Conservation (phyloP, 2,113 vertebrate species). For the Motacilla tschutschensis region DNA sequence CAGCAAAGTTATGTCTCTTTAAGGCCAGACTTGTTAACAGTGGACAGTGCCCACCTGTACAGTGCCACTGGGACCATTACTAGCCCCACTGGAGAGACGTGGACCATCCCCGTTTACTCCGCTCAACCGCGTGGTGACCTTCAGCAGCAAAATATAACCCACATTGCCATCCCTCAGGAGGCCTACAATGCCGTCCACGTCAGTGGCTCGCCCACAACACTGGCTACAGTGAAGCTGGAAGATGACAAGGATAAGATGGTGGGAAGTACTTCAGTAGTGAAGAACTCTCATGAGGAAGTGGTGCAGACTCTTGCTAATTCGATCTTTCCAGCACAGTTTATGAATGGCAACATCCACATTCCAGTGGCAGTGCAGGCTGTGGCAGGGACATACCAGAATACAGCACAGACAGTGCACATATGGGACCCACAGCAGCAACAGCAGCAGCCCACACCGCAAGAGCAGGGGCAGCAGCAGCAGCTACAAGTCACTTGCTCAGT, state of each 20-base stretch:
- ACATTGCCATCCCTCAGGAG: constrained; percentile 97
- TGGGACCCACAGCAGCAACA: constrained; percentile 95
- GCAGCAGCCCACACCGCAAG: constrained; percentile 84
- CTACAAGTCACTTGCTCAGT: constrained; percentile 88
- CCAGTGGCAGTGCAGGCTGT: constrained; percentile 97
- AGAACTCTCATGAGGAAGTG: constrained; percentile 92
- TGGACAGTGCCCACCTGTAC: constrained; percentile 96
- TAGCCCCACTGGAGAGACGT: constrained; percentile 95
- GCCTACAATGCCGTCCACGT: constrained; percentile 93
- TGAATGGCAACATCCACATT: constrained; percentile 99
- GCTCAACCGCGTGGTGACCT: constrained; percentile 84
- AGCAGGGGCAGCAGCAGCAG: constrained; percentile 88
- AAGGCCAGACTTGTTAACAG: constrained; percentile 94
- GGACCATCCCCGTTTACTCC: constrained; percentile 98
- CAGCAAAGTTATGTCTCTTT: constrained; percentile 95
- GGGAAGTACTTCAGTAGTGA: constrained; percentile 78
- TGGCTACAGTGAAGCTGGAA: constrained; percentile 82
- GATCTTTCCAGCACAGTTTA: constrained; percentile 97
- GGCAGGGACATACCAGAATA: constrained; percentile 89
- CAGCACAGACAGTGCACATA: constrained; percentile 95
- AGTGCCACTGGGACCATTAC: constrained; percentile 97
- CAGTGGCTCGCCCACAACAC: constrained; percentile 77
- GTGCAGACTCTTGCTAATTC: constrained; percentile 92
- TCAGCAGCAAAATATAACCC: constrained; percentile 94
- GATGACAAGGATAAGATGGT: constrained; percentile 93